phyloP scores from a whole-genome alignment of 2,888 invertebrate genomes.

The Ophraella communa region DNA sequence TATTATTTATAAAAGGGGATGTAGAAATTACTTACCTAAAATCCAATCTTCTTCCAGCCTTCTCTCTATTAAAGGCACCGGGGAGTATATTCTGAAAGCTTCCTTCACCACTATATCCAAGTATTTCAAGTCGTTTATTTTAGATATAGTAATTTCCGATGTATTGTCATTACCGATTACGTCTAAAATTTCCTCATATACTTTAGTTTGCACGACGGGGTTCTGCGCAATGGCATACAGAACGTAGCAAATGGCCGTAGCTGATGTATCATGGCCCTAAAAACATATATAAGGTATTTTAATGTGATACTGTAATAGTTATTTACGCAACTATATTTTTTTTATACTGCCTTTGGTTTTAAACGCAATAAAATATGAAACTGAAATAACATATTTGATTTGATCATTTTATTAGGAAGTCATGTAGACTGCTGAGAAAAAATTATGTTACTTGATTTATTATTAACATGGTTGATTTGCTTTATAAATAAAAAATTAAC shows the following conservation, averaged over 20 bases:
- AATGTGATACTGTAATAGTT: no score
- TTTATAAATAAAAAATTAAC: no score
- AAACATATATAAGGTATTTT: conserved; percentile 28
- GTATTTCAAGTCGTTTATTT: conserved; percentile 58
- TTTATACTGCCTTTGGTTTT: no score
- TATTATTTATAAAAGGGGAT: conserved; percentile 19
- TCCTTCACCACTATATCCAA: conserved; percentile 67
- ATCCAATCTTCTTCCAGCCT: conserved; percentile 57
- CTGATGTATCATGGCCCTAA: conserved; percentile 65
- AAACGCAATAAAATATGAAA: no score
- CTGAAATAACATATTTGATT: no score
- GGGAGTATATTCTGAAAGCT: conserved; percentile 64
- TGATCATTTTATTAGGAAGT: no score
- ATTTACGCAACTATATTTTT: no score
- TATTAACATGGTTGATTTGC: no score
- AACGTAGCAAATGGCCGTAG: conserved; percentile 63
- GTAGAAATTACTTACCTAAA: conserved; percentile 19
- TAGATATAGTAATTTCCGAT: conserved; percentile 43
- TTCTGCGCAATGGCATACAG: conserved; percentile 63
- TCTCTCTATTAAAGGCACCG: conserved; percentile 63
- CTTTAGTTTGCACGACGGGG: conserved; percentile 58
- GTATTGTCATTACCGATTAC: conserved; percentile 46
- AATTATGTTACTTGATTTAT: no score
- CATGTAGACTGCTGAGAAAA: no score
- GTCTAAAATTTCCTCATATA: conserved; percentile 49